Evolutionary conservation across 2,888 invertebrate genomes (phyloP).

Genomic region (Portevinia maculata): DNA sequence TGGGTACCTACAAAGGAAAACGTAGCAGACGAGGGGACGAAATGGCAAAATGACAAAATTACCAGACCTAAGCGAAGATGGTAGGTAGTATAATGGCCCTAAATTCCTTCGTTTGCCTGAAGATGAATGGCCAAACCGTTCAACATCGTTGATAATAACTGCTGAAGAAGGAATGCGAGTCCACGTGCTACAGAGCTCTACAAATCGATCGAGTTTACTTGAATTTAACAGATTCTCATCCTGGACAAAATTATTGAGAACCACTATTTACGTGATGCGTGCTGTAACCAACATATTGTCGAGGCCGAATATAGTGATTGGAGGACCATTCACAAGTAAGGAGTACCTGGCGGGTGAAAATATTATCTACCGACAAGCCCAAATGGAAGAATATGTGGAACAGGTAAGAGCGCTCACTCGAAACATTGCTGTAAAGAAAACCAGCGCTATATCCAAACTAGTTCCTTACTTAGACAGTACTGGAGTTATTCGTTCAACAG

Average conservation of each 20-base stretch:
- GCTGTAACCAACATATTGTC: too few relatives aligned
- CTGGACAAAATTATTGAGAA: too few relatives aligned
- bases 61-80: neutral
- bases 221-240: too few relatives aligned
- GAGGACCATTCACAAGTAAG: too few relatives aligned
- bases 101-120: too few relatives aligned
- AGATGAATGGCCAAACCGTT: neutral
- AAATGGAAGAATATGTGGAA: too few relatives aligned
- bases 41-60: neutral
- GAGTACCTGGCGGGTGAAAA: neutral
- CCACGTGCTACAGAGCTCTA: neutral
- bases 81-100: too few relatives aligned
- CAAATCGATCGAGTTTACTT: too few relatives aligned
- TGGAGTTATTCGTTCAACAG: slow-evolving; percentile 29
- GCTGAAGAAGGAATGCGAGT: too few relatives aligned
- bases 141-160: neutral
- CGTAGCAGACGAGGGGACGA: neutral
- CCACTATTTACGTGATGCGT: too few relatives aligned
- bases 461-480: neutral
- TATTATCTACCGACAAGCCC: too few relatives aligned
- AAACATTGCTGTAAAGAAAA: neutral
- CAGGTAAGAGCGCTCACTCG: neutral
- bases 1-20: neutral
- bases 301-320: too few relatives aligned
- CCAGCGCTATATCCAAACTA: neutral